Percentiles rank a stretch among this genome's conserved stretches.
Conservation (phyloP, 2,113 vertebrate species). For the Collichthys lucidus region DNA sequence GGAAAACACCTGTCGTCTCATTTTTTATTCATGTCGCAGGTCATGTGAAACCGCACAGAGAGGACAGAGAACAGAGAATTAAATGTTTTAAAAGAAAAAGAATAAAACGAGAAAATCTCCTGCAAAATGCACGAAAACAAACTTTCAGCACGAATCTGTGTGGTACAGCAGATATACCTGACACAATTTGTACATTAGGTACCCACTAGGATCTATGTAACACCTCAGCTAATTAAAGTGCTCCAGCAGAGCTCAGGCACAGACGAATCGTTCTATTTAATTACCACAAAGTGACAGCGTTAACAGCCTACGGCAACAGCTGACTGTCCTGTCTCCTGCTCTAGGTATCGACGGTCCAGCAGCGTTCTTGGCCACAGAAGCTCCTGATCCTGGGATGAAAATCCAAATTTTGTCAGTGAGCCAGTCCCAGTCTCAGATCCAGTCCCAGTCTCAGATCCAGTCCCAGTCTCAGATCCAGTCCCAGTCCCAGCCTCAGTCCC, state of each 20-base stretch:
- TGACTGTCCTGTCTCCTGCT: background rate
- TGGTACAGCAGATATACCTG: background rate
- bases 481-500: conserved; percentile 60
- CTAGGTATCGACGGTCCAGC: conserved; percentile 93
- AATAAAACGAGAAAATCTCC: too few relatives aligned
- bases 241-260: background rate
- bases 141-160: too few relatives aligned
- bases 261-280: background rate
- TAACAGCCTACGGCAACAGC: background rate
- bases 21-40: background rate
- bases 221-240: background rate
- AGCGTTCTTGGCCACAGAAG: conserved; percentile 86
- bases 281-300: background rate
- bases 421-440: too few relatives aligned
- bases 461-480: conserved; percentile 47
- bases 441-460: too few relatives aligned
- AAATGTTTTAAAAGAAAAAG: too few relatives aligned
- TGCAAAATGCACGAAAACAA: too few relatives aligned
- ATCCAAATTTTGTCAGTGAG: conserved; percentile 85
- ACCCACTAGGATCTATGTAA: background rate
- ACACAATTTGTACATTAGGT: background rate
- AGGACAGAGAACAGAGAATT: too few relatives aligned
- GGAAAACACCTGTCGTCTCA: conserved; percentile 21
- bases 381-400: conserved; percentile 83
- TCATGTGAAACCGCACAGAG: background rate